Evolutionary conservation across 2,888 invertebrate genomes (phyloP).

Genomic region (Chrysina gloriosa): DNA sequence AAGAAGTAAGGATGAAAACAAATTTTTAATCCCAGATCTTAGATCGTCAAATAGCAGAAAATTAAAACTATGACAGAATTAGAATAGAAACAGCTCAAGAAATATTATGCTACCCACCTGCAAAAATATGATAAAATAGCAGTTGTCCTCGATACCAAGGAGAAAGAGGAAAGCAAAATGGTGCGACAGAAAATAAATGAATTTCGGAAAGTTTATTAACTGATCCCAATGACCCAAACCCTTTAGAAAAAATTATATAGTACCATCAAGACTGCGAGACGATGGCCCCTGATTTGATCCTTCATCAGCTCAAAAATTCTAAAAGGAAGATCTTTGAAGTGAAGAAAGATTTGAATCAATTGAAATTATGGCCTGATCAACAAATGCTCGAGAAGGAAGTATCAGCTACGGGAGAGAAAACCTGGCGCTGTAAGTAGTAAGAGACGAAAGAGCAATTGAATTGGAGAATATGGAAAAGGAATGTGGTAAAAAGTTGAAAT

Average conservation of each 20-base stretch:
- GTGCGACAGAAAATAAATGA: conserved; percentile 78
- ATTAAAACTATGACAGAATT: conserved; percentile 72
- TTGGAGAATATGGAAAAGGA: conserved; percentile 80
- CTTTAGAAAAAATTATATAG: conserved; percentile 77
- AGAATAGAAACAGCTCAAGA: conserved; percentile 71
- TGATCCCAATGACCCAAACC: conserved; percentile 88
- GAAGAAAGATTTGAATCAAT: conserved; percentile 80
- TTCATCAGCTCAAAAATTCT: conserved; percentile 87
- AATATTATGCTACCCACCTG: conserved; percentile 73
- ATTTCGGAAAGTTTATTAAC: conserved; percentile 81
- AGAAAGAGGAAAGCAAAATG: conserved; percentile 74
- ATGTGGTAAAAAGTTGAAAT: conserved; percentile 78
- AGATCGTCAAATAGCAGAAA: conserved; percentile 84
- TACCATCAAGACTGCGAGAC: conserved; percentile 76
- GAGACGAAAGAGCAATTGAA: conserved; percentile 77
- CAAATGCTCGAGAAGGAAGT: conserved; percentile 75
- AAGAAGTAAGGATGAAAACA: conserved; percentile 81
- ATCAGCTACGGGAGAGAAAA: conserved; percentile 73
- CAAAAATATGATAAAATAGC: conserved; percentile 76
- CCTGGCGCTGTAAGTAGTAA: conserved; percentile 74
- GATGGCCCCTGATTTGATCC: conserved; percentile 82
- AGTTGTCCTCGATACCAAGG: conserved; percentile 71
- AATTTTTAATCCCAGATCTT: conserved; percentile 88
- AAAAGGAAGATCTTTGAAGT: conserved; percentile 83
- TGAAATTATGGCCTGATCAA: conserved; percentile 87